phyloP scores from a whole-genome alignment of 2,888 invertebrate genomes.

The Patella pellucida region DNA sequence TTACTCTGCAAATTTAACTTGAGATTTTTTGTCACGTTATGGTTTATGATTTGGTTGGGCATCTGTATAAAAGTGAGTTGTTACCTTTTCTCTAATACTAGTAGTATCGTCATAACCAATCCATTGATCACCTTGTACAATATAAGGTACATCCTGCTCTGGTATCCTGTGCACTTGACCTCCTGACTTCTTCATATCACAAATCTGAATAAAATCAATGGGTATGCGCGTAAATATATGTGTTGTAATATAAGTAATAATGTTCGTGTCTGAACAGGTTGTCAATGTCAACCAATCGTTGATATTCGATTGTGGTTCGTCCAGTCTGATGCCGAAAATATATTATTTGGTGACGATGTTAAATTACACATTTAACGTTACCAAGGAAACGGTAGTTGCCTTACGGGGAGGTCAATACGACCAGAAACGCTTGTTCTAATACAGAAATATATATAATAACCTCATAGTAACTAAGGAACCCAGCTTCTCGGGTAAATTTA shows the following conservation, averaged over 20 bases:
- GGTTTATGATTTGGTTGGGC: too few species aligned
- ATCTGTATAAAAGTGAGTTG: neutral
- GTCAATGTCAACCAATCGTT: too few species aligned
- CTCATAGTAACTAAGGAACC: slow-evolving; percentile 65
- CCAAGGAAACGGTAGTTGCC: too few species aligned
- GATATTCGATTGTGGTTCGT: too few species aligned
- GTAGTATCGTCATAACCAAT: slow-evolving; percentile 56
- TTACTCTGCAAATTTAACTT: neutral
- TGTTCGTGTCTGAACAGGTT: too few species aligned
- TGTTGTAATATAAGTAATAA: too few species aligned
- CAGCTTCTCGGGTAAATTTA: slow-evolving; percentile 53
- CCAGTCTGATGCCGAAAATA: neutral
- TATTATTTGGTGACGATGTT: too few species aligned
- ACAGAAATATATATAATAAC: slow-evolving; percentile 33
- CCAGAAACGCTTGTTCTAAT: too few species aligned
- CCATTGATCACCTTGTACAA: slow-evolving; percentile 51
- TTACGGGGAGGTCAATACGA: too few species aligned
- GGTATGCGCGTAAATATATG: too few species aligned
- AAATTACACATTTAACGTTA: too few species aligned
- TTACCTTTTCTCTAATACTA: slow-evolving; percentile 54
- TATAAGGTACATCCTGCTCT: slow-evolving; percentile 77
- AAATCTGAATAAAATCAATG: slow-evolving; percentile 42
- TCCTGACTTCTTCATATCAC: slow-evolving; percentile 40
- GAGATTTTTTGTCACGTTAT: too few species aligned
- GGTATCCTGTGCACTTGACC: slow-evolving; percentile 68